Percentiles rank a stretch among this genome's conserved stretches.
These are phyloP conservation scores for Picus viridis DNA, from an alignment of 2,797 vertebrate genomes.

Conservation along the genomic window DNA sequence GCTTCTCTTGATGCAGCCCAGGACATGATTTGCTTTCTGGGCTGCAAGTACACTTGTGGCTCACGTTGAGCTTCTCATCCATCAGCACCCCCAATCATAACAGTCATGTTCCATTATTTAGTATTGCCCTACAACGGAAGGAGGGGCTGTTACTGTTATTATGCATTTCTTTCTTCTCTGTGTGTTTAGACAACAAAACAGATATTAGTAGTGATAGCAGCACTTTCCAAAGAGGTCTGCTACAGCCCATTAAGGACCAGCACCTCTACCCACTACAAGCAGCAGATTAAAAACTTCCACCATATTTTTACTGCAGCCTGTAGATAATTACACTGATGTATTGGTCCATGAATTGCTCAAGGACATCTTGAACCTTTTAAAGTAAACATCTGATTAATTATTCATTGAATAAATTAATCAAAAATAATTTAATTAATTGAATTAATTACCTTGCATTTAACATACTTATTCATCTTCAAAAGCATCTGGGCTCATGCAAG, in stretches of 20 bases:
- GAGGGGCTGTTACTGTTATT: background rate
- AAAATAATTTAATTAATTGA: background rate
- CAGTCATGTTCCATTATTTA: background rate
- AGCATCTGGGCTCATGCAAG: background rate
- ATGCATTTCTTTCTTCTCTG: background rate
- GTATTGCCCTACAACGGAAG: background rate
- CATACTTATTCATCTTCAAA: constrained; percentile 8
- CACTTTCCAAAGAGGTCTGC: background rate
- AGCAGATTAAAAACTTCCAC: background rate
- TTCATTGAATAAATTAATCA: background rate
- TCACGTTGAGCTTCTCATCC: no score
- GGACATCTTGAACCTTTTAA: background rate
- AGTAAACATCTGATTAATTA: constrained; percentile 33
- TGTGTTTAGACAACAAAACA: background rate
- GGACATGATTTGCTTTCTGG: no score
- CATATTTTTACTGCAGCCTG: background rate
- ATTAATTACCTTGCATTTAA: background rate
- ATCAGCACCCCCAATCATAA: background rate
- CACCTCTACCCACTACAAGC: background rate
- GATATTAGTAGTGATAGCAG: background rate
- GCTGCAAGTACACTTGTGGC: no score
- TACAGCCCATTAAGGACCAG: background rate
- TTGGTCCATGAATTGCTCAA: background rate
- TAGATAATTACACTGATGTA: background rate
- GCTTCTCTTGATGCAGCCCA: no score